Conservation (phyloP, 2,113 vertebrate species). For the Ciconia maguari region DNA sequence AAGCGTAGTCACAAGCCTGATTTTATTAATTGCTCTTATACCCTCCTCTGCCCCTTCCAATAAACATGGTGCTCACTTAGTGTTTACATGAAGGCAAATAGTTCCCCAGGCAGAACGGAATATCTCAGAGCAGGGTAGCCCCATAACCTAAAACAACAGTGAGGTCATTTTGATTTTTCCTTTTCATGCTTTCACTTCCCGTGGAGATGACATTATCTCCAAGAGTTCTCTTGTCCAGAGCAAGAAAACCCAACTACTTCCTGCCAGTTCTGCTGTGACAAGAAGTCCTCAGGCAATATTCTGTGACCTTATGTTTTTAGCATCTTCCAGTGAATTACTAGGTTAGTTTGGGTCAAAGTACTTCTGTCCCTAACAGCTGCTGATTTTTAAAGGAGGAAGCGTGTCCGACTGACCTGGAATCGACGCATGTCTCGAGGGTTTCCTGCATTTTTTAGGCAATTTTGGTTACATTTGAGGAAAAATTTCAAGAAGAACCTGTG, state of each 20-base stretch:
- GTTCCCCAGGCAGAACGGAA: neutral
- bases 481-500: conserved; percentile 98
- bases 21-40: neutral
- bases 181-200: neutral
- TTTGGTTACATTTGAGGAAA: conserved; percentile 99
- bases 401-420: conserved; percentile 87
- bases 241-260: conserved; percentile 40
- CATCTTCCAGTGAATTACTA: conserved; percentile 26
- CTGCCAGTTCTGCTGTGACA: neutral
- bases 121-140: neutral
- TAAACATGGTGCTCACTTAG: neutral
- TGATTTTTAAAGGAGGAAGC: conserved; percentile 50
- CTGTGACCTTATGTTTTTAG: conserved; percentile 28
- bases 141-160: neutral
- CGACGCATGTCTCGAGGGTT: conserved; percentile 98
- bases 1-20: accelerated
- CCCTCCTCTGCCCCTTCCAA: neutral
- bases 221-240: neutral
- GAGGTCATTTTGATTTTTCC: conserved; percentile 1
- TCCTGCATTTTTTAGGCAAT: conserved; percentile 99
- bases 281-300: conserved; percentile 15
- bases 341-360: conserved; percentile 57
- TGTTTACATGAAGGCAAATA: neutral
- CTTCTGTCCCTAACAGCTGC: conserved; percentile 31
- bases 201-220: neutral